Evolutionary conservation across 2,888 invertebrate species (phyloP), one percentile per base, ranked within the genome.

Genomic region (Mongoloraphidia duomilia): DNA sequence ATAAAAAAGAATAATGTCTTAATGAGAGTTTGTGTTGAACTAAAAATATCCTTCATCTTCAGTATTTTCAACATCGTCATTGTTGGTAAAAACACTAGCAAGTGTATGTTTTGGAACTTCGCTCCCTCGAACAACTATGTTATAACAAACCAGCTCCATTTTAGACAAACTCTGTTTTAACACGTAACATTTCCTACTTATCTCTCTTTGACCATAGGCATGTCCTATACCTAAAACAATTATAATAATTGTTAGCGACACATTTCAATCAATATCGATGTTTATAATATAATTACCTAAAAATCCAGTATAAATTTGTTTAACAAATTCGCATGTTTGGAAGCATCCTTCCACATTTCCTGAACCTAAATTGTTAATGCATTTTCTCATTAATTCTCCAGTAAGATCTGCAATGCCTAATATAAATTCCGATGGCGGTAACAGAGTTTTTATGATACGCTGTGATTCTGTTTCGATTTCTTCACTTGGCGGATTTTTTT

Each of bases 321-420:
- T 78, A n/a, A 92, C 75, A 56, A 83, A 78, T 50, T 76, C 75
- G 60, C 87, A 86, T 1, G 79, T 76, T 48, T 77, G 72, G 60
- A 78, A 79, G 62, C 89, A 88, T 42, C 78, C 79, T 3, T 76
- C 74, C 11, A 80, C 75, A 54, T 89, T 82, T 0, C 89, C 89
- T 51, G 76, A 75, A 0, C 85, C 80, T 49, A 92, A 74, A 57
- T 83, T 82, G 61, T 85, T 88, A 8, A 94, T 87, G 47, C 90
- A 88, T 56, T 82, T 78, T 45, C 93, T 74, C 93, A 94, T 94
- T 41, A 93, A 64, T 65, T 94, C 94, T 0, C 93, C 93, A 0
- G 89, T 90, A 34, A 92, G 71, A 68, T 94, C 93, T 1, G 84
- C 84, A 36, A 93, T 65, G 0, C 93, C 93, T 39, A 93, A 67